phyloP scores from a whole-genome alignment of 2,888 invertebrate genomes.

The Aporophyla nigra region DNA sequence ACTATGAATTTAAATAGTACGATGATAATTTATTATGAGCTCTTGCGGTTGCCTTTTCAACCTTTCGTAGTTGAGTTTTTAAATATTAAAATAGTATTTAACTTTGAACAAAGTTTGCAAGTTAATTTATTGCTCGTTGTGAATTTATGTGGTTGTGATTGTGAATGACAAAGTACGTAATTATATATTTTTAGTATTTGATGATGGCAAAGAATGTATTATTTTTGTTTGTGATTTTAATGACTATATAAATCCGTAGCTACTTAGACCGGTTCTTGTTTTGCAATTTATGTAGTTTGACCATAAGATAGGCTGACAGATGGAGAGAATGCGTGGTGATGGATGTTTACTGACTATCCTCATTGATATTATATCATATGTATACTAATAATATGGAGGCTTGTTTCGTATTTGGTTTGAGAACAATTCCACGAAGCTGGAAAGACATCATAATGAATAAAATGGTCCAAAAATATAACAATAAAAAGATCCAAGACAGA shows the following conservation, averaged over 20 bases:
- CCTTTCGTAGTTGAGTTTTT: constrained; percentile 19
- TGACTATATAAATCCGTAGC: no score
- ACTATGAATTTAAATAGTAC: constrained; percentile 26
- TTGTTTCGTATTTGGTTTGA: neutral
- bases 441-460: neutral
- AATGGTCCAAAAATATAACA: neutral
- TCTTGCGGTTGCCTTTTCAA: neutral
- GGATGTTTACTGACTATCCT: neutral
- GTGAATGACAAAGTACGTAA: neutral
- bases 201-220: neutral
- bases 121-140: neutral
- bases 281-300: neutral
- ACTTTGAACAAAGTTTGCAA: constrained; percentile 19
- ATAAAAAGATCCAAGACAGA: no score
- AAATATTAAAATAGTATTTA: neutral
- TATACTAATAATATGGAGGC: no score
- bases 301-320: neutral
- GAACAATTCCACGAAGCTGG: neutral
- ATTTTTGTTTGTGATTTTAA: neutral
- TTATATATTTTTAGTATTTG: neutral
- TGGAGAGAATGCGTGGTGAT: neutral
- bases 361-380: neutral
- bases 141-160: neutral
- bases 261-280: neutral
- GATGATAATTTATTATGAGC: constrained; percentile 23